Evolutionary conservation across 2,797 vertebrate species (phyloP).

Genomic region (Triplophysa bombifrons): DNA sequence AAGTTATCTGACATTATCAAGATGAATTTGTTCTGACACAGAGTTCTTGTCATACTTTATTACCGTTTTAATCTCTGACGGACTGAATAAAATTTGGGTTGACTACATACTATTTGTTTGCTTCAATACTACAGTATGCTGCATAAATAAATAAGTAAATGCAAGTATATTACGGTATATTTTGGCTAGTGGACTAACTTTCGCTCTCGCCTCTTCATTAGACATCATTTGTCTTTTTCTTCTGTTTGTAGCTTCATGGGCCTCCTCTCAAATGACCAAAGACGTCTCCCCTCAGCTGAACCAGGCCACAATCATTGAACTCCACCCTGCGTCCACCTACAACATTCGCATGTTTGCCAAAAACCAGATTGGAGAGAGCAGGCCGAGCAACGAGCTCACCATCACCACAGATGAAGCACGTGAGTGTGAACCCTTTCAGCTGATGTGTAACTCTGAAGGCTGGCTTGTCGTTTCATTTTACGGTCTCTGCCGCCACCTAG

Average conservation of each 20-base stretch:
- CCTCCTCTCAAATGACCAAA: constrained; percentile 97
- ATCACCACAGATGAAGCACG: constrained; percentile 99
- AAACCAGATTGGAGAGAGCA: constrained; percentile 97
- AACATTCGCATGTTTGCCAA: constrained; percentile 99
- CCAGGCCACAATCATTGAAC: constrained; percentile 98
- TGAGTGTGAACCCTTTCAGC: constrained; percentile 59
- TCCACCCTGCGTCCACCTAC: constrained; percentile 97
- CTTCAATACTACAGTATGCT: no score
- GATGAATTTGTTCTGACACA: no score
- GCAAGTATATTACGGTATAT: no score
- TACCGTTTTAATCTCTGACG: no score
- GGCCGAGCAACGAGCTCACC: constrained; percentile 98
- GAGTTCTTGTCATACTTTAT: no score
- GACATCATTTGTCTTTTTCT: not conserved
- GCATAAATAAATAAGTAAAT: no score
- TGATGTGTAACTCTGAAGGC: not conserved
- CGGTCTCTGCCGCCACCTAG: constrained; percentile 12
- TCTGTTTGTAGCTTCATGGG: constrained; percentile 86
- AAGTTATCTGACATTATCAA: no score
- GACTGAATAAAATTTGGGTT: no score
- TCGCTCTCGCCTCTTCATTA: not conserved
- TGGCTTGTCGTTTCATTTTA: not conserved
- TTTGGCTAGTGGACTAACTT: no score
- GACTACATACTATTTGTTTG: no score
- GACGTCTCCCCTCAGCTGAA: constrained; percentile 98